These are phyloP conservation scores for Acrobasis consociella DNA, from an alignment of 2,888 invertebrate genomes.

Conservation along the genomic window DNA sequence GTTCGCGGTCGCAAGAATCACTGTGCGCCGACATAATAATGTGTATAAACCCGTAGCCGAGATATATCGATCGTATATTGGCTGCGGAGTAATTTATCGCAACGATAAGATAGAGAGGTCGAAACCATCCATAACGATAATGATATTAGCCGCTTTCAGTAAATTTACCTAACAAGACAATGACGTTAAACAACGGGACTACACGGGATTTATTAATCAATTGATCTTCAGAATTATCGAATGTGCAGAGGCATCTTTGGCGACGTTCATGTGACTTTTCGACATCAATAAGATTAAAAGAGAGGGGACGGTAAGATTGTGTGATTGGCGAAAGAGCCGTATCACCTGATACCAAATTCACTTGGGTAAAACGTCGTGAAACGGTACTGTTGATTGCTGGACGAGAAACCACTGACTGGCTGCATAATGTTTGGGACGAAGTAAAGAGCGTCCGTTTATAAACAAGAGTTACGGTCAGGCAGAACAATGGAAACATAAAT, in stretches of 20 bases:
- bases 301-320: constrained; percentile 51
- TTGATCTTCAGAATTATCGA: constrained; percentile 40
- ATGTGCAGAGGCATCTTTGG: constrained; percentile 35
- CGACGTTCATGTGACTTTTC: constrained; percentile 42
- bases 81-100: constrained; percentile 73
- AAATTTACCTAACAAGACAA: constrained; percentile 39
- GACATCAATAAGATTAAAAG: constrained; percentile 41
- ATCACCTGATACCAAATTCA: constrained; percentile 51
- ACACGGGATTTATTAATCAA: constrained; percentile 36
- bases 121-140: constrained; percentile 43
- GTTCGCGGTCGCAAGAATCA: constrained; percentile 66
- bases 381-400: constrained; percentile 54
- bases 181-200: constrained; percentile 19
- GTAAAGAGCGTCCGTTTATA: constrained; percentile 66
- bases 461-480: constrained; percentile 61
- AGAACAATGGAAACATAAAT: constrained; percentile 41
- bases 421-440: constrained; percentile 53
- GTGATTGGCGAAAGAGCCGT: constrained; percentile 46
- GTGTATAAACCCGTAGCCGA: constrained; percentile 55
- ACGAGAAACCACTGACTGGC: constrained; percentile 53
- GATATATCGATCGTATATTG: constrained; percentile 74
- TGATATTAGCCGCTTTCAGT: constrained; percentile 42
- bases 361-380: constrained; percentile 38
- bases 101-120: constrained; percentile 67
- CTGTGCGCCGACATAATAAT: constrained; percentile 61